Base-by-base conservation (phyloP, 1,140 invertebrate genomes). In the Drosophila ambigua region DNA sequence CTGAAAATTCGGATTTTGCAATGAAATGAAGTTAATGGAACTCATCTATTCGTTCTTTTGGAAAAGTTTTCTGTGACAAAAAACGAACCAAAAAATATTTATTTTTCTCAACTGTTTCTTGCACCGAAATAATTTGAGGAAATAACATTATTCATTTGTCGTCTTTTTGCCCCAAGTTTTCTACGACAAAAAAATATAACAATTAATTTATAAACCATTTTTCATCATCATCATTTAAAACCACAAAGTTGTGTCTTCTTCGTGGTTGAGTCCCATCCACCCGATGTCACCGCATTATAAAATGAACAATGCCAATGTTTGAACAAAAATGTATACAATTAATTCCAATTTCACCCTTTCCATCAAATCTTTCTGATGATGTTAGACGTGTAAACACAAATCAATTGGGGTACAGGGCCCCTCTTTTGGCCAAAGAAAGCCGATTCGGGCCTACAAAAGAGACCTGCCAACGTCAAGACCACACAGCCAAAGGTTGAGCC, bases 371-470 rank as follows among this genome's bases (percentile, higher is more conserved):
- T 48, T 68, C 54, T 67, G 44, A 69, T 69, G 67, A 69, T 68
- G 64, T 69, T 69, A 41, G 52, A 71, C 69, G 67, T 71, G 67
- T 71, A 71, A 71, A 71, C 67, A 71, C 67, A 69, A 71, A 71
- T 69, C 65, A 71, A 71, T 71, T 58, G 64, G 53, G 43, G 44
- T 8, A 39, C 35, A 9, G 66, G 35, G 50, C 20, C 11, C 64
- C 66, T 24, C 48, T 67, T 67, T 50, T 48, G 13, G 64, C 23
- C 43, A 57, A 68, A 43, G 51, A 68, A 55, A 58, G 66, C 52
- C 31, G 46, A 46, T 50, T 48, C 54, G 68, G 63, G 60, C 64
- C 64, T 52, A 52, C 35, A 65, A 68, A 39, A 46, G 63, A 43
- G 31, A 68, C 64, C 48, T 69, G 66, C 43, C 31, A 58, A 69